Conservation (phyloP, 2,797 vertebrate genomes). For the Anas capensis region DNA sequence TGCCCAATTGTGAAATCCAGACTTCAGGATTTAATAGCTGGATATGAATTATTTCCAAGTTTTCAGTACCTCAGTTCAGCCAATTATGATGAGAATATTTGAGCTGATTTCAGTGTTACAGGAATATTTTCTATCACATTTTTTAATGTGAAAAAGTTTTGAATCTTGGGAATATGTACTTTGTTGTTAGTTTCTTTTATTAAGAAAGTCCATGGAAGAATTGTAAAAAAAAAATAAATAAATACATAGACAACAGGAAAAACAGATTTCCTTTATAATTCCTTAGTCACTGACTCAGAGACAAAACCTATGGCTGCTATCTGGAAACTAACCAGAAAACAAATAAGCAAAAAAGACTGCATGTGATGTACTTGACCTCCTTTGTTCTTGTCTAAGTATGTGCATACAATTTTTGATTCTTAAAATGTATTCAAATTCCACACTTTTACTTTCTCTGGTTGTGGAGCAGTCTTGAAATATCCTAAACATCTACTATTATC, state of each 20-base stretch:
- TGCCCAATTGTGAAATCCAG: not conserved
- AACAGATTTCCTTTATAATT: not conserved
- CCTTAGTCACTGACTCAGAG: not conserved
- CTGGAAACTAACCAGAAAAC: not conserved
- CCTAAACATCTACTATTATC: not conserved
- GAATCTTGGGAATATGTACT: not conserved
- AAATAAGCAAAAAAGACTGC: accelerated
- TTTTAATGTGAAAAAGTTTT: not conserved
- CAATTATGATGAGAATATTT: not conserved
- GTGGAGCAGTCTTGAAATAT: not conserved
- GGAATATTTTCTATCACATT: not conserved
- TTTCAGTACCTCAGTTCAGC: not conserved
- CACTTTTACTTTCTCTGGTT: not conserved
- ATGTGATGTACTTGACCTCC: not conserved
- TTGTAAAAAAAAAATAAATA: not conserved
- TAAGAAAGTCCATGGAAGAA: not conserved
- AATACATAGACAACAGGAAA: not conserved
- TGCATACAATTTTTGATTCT: not conserved
- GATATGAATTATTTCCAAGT: not conserved
- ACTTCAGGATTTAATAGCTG: not conserved
- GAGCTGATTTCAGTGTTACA: not conserved
- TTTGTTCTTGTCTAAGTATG: not conserved
- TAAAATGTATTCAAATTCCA: not conserved
- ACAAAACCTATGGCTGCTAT: not conserved
- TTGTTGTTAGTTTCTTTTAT: not conserved